phyloP scores from a whole-genome alignment of 92 coral and sea anemone genomes.

The Palythoa grandis region DNA sequence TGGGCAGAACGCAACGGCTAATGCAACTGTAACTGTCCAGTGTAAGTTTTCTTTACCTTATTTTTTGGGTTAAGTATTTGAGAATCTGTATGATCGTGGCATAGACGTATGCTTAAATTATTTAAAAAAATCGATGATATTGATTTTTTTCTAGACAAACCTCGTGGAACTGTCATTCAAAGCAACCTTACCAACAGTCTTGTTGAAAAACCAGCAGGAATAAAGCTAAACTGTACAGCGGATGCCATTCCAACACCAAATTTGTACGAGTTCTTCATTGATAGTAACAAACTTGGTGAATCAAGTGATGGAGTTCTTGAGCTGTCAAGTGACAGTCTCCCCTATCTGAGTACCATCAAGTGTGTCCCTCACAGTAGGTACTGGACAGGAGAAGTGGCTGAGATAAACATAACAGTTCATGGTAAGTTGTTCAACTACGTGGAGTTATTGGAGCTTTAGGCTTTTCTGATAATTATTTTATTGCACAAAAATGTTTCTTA shows the following conservation, averaged over 20 bases:
- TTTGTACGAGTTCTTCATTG: too few species aligned
- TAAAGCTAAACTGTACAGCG: neutral
- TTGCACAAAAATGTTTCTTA: too few species aligned
- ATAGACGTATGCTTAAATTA: neutral
- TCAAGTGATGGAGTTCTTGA: too few species aligned
- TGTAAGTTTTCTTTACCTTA: constrained; percentile 1
- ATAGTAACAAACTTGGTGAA: too few species aligned
- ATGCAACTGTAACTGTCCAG: too few species aligned
- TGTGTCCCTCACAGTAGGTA: too few species aligned
- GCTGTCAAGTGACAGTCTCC: too few species aligned
- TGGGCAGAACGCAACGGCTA: constrained; percentile 41
- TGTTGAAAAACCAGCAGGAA: neutral
- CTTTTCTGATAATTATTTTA: neutral
- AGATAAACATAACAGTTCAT: too few species aligned
- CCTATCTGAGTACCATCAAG: too few species aligned
- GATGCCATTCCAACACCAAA: neutral
- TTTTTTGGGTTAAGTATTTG: neutral
- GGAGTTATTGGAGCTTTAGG: neutral
- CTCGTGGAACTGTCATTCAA: too few species aligned
- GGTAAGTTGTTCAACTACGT: neutral
- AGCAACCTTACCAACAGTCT: neutral
- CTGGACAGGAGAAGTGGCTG: too few species aligned
- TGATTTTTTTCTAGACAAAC: neutral
- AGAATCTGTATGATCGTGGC: neutral
- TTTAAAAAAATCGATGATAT: neutral